Base-by-base conservation (phyloP, 2,888 invertebrate species). In the Dryomyza anilis region DNA sequence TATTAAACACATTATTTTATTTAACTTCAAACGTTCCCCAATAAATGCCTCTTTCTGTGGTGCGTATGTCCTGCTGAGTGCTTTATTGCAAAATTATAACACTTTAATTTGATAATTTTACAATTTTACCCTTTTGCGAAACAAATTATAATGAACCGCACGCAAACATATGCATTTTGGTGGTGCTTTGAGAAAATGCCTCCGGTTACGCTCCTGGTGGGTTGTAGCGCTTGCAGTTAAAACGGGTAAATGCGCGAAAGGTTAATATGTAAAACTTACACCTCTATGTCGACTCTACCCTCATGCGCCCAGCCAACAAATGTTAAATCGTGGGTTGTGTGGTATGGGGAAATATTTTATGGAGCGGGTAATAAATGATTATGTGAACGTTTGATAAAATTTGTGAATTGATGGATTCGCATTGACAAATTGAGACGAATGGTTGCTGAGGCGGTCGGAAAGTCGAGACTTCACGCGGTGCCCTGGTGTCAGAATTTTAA, bases 171-270 rank as follows among this genome's bases (percentile, higher is more conserved):
- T 25, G 46, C 16, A 12, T 21, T 29, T 21, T 8, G 36, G 21
- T 21, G 19, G 59, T 33, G 36, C 25, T 50, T 52, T 27, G n/a
- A 39, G 52, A 46, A 61, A 61, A 61, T 52, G 36, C 36, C 55
- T 55, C 21, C 33, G 43, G 63, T 33, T 43, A 43, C 8, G 39
- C 30, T 53, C 25, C 14, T 39, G 12, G 55, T 29, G 67, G 66
- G 66, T 64, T 64, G 62, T 64, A 36, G 23, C 21, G 19, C 23
- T 30, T n/a, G 27, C 30, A 16, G 69, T 69, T 70, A 72, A 74
- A 73, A 71, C 73, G 75, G 74, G 77, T 73, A 73, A 71, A 70
- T 73, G 71, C 73, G 68, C 72, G 73, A 74, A 72, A 73, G 73
- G 74, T 75, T 75, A 76, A 75, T 73, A 69, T 71, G 70, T 69